phyloP scores from a whole-genome alignment of 2,888 invertebrate species.

The Stramonita haemastoma region DNA sequence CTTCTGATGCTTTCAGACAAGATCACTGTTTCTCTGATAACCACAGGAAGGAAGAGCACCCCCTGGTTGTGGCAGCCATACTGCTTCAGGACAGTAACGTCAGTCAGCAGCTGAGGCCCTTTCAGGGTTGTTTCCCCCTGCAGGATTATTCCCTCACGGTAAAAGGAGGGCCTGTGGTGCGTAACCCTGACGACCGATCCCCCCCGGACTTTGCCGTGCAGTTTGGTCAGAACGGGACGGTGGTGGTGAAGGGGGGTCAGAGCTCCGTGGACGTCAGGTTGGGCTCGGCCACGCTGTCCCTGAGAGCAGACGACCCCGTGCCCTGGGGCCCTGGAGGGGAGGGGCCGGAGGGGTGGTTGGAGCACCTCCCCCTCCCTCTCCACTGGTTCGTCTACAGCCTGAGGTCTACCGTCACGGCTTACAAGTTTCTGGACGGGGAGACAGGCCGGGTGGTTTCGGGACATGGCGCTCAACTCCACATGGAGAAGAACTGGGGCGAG shows the following conservation, averaged over 20 bases:
- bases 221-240: constrained; percentile 52
- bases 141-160: constrained; percentile 52
- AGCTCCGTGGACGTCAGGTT: constrained; percentile 56
- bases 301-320: constrained; percentile 48
- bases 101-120: constrained; percentile 18
- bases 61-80: constrained; percentile 33
- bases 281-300: constrained; percentile 51
- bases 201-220: constrained; percentile 59
- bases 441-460: constrained; percentile 40
- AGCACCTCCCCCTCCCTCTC: constrained; percentile 61
- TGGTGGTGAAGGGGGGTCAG: constrained; percentile 50
- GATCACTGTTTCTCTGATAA: background rate
- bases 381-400: constrained; percentile 70
- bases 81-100: constrained; percentile 23
- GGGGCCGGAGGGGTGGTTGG: constrained; percentile 66
- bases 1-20: background rate
- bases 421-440: constrained; percentile 51
- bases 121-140: constrained; percentile 47
- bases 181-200: constrained; percentile 58
- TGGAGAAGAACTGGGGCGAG: constrained; percentile 71
- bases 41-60: background rate
- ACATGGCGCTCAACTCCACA: constrained; percentile 55
- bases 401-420: constrained; percentile 55
- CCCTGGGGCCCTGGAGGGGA: constrained; percentile 60
- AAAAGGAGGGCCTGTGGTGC: constrained; percentile 52